Conservation (phyloP, 2,113 vertebrate genomes). For the Urocynchramus pylzowi region DNA sequence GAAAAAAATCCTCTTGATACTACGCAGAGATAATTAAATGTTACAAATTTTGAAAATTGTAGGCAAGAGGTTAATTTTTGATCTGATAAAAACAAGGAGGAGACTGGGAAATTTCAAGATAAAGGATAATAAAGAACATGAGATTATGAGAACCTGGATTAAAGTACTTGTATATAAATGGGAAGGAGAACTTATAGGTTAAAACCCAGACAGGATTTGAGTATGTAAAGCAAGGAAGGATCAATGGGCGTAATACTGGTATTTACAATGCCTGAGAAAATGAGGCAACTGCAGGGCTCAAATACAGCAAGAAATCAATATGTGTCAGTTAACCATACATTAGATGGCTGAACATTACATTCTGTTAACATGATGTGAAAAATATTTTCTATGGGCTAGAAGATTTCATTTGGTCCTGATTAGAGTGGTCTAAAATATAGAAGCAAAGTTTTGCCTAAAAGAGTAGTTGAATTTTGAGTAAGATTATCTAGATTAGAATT, state of each 20-base stretch:
- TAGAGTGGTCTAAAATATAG: background rate
- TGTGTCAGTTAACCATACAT: background rate
- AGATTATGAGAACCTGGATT: background rate
- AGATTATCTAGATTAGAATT: background rate
- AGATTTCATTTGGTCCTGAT: background rate
- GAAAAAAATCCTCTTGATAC: background rate
- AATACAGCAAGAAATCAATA: background rate
- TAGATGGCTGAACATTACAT: fast-evolving
- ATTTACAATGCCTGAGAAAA: background rate
- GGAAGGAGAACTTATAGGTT: background rate
- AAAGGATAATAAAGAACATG: background rate
- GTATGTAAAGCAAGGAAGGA: background rate
- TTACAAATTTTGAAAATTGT: background rate
- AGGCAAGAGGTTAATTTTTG: background rate
- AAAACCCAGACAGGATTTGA: background rate
- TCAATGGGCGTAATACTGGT: too few relatives aligned
- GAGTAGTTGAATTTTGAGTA: background rate
- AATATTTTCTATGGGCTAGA: background rate
- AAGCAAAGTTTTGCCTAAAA: background rate
- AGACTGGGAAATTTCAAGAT: background rate
- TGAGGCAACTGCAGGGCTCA: background rate
- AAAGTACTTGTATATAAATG: background rate
- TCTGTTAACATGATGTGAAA: background rate
- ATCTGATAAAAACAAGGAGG: background rate
- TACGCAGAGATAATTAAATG: background rate